Percentiles rank a stretch among this genome's conserved stretches.
Conservation (phyloP, 53 echinoderm and acorn worm genomes). For the Astropecten irregularis region DNA sequence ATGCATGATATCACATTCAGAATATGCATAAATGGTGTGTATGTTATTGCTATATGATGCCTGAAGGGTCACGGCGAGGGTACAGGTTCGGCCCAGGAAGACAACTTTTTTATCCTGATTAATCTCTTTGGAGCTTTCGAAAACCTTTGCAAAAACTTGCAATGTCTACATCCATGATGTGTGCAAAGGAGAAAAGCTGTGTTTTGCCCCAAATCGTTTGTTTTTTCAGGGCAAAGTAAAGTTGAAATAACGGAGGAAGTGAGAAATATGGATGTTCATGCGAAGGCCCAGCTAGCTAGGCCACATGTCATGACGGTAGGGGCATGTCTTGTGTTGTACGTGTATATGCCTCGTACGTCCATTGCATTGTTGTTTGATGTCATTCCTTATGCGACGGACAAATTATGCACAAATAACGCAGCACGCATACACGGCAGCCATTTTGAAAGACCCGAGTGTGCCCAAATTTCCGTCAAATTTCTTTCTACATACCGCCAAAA, state of each 20-base stretch:
- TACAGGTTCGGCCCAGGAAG: background rate
- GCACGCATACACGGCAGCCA: slow-evolving; percentile 98
- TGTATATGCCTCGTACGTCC: slow-evolving; percentile 30
- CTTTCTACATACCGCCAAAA: slow-evolving; percentile 43
- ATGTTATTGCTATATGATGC: background rate
- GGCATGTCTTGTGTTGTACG: slow-evolving; percentile 47
- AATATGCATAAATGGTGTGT: background rate
- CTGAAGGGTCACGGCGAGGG: slow-evolving; percentile 19
- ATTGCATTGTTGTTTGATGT: slow-evolving; percentile 87
- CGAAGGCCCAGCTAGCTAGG: background rate
- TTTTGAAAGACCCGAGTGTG: slow-evolving; percentile 84
- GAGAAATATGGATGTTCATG: slow-evolving; percentile 44
- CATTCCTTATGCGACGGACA: slow-evolving; percentile 70
- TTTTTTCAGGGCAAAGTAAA: slow-evolving; percentile 41
- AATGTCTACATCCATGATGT: background rate
- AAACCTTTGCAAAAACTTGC: slow-evolving; percentile 22
- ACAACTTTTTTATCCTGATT: slow-evolving; percentile 22
- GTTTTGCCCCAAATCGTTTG: background rate
- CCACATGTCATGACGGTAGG: slow-evolving; percentile 2
- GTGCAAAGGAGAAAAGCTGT: too few relatives aligned
- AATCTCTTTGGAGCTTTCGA: slow-evolving; percentile 9
- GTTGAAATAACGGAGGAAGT: slow-evolving; percentile 43
- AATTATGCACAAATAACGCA: slow-evolving; percentile 97
- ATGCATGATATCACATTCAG: too few relatives aligned
- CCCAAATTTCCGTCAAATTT: slow-evolving; percentile 62